Evolutionary conservation across 1,140 invertebrate genomes (phyloP), one percentile per base, ranked within the genome.

Genomic region (Scaptomyza hsui): DNA sequence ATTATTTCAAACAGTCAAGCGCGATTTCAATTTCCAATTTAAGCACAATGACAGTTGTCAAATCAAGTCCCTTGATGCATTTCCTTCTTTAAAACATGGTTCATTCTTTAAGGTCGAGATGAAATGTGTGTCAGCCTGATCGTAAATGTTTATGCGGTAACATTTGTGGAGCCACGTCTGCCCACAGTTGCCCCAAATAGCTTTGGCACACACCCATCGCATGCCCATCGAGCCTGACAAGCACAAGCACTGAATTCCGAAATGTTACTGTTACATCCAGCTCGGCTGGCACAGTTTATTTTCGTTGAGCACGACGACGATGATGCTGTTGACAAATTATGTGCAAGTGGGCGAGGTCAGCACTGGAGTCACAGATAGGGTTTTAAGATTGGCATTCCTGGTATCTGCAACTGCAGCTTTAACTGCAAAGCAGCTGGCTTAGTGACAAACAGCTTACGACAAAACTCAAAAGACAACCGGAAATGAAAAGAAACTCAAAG

Each of bases 71-170:
- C 18, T 55, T 62, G 13, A 39, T 18, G 44, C 42, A 57, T 39
- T 60, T 59, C 62, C 72, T 68, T 56, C 29, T 63, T 62, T 57
- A 41, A 65, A 81, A 76, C 78, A 65, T 63, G 73, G 65, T 35
- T 47, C 26, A 53, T 69, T 41, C 64, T 75, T 71, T 75, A 79
- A 65, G 68, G 19, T 65, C 64, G 42, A 29, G 42, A 68, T 70
- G 77, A 65, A 74, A 73, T 45, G 57, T 59, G 52, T 48, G 71
- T 9, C 55, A 55, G 45, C 37, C 73, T 65, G 78, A 77, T 81
- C 65, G 63, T 82, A 78, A 82, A 82, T 83, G 71, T 82, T 82
- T 72, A 82, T 83, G 71, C 51, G 49, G 47, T 69, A 44, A 49
- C 67, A 78, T 35, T 12, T 9, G 10, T 35, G 4, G 12, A 35